Conservation (phyloP, 2,113 vertebrate species). For the Pelecanoides urinatrix region DNA sequence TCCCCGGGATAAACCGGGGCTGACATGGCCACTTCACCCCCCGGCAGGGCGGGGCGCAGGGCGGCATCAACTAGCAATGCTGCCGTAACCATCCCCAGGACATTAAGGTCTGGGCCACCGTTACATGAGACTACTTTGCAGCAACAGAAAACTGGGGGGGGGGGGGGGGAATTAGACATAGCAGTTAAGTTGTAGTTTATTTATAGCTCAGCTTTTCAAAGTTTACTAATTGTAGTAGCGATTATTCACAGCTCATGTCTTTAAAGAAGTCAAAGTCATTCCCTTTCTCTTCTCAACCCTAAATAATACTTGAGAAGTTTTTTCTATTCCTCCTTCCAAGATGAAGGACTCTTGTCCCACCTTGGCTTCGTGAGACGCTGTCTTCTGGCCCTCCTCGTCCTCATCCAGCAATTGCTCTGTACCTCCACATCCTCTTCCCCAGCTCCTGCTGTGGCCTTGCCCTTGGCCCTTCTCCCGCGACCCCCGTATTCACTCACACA, state of each 20-base stretch:
- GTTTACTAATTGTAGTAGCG: background rate
- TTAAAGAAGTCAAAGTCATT: background rate
- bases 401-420: background rate
- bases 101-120: background rate
- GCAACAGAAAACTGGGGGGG: background rate
- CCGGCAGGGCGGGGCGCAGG: rapidly evolving
- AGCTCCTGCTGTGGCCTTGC: background rate
- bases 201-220: background rate
- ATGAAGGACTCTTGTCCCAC: background rate
- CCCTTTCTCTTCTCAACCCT: background rate
- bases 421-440: background rate
- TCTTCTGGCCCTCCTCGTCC: background rate
- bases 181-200: background rate
- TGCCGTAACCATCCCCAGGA: background rate
- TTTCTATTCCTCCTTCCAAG: background rate
- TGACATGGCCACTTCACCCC: background rate
- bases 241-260: background rate
- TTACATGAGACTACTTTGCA: background rate
- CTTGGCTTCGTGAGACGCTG: background rate
- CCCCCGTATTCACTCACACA: background rate
- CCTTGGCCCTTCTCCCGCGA: background rate
- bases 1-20: background rate
- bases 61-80: background rate
- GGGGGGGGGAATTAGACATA: background rate
- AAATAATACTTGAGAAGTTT: background rate